These are phyloP conservation scores for Andinoacara biseriatus DNA, from an alignment of 2,113 vertebrate genomes.

Conservation along the genomic window DNA sequence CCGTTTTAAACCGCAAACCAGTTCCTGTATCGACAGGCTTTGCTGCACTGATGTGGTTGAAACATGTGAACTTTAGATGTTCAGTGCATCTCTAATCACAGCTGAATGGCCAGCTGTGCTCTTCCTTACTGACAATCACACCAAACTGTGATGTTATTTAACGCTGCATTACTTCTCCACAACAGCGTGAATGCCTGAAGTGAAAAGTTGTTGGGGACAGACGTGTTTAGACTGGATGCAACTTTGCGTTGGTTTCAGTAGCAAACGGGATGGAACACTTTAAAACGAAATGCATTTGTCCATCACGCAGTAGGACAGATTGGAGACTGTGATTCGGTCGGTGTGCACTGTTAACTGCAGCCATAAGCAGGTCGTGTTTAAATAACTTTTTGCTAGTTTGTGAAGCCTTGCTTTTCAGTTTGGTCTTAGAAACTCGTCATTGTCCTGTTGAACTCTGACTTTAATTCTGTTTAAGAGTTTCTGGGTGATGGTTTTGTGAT, in stretches of 20 bases:
- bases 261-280: background rate
- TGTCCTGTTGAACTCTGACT: background rate
- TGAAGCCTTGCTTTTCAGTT: background rate
- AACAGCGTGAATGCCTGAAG: background rate
- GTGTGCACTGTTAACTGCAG: too few species aligned
- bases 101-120: background rate
- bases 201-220: too few species aligned
- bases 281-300: background rate
- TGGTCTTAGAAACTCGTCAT: background rate
- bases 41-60: background rate
- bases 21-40: background rate
- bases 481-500: background rate
- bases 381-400: too few species aligned
- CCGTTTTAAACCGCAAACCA: background rate
- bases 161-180: background rate
- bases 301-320: background rate
- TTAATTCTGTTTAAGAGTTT: background rate
- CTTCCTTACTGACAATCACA: background rate
- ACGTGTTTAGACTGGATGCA: background rate
- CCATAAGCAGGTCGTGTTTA: too few species aligned
- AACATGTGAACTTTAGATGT: background rate
- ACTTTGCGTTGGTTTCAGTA: background rate
- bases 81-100: background rate
- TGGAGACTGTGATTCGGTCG: too few species aligned
- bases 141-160: background rate